A percentile compares a stretch with the other conserved stretches of the same genome.
These are phyloP conservation scores for Dolichoris vasculosae DNA, from an alignment of 1,140 invertebrate species.

Conservation along the genomic window DNA sequence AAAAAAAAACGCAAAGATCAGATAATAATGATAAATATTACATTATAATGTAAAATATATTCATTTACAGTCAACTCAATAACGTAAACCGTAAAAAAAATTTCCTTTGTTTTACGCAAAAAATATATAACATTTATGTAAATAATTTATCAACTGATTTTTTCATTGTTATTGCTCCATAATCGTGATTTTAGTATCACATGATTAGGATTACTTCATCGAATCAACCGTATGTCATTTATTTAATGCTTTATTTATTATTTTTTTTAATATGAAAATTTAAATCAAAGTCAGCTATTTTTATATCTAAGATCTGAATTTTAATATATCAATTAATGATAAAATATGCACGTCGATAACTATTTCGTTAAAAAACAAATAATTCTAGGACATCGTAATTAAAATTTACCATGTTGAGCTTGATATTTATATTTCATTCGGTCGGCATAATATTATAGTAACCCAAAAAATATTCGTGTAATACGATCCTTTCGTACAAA, in stretches of 20 bases:
- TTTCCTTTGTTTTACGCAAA: too few species aligned
- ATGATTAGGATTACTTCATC: not conserved
- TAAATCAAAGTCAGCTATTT: not conserved
- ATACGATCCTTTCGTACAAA: not conserved
- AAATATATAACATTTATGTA: not conserved
- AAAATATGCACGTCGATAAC: not conserved
- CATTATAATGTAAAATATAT: not conserved
- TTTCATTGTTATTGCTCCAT: not conserved
- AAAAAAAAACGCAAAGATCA: not conserved
- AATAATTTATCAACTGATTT: not conserved
- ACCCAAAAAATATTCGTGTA: not conserved
- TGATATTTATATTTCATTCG: not conserved
- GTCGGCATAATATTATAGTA: slow-evolving; percentile 24
- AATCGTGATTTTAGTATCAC: not conserved
- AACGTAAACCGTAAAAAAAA: not conserved
- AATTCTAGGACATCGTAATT: not conserved
- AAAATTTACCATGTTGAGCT: not conserved
- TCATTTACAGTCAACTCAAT: not conserved
- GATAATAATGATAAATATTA: not conserved
- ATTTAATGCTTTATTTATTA: not conserved
- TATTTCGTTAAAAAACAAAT: not conserved
- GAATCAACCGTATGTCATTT: not conserved
- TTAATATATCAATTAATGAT: not conserved
- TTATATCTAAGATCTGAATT: not conserved
- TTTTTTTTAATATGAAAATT: not conserved